Conservation (phyloP, 2,113 vertebrate genomes). For the Coracopsis vasa region DNA sequence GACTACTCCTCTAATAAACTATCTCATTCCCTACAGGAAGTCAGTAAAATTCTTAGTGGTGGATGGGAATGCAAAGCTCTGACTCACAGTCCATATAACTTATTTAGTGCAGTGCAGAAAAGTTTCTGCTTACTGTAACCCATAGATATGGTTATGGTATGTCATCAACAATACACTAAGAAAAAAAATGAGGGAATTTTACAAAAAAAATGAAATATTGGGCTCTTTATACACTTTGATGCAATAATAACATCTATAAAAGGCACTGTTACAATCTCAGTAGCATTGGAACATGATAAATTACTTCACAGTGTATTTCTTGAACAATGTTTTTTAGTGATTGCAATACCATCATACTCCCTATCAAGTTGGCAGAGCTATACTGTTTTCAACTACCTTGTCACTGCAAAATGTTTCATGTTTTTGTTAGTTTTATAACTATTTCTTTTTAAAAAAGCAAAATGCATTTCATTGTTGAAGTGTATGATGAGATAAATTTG, state of each 20-base stretch:
- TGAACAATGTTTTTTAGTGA: neutral
- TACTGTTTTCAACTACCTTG: neutral
- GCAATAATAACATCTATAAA: neutral
- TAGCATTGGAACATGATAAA: neutral
- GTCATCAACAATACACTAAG: neutral
- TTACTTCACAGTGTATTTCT: neutral
- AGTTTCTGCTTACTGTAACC: neutral
- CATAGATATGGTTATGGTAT: neutral
- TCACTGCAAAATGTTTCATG: neutral
- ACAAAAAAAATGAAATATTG: neutral
- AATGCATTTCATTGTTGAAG: neutral
- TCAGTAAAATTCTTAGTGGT: neutral
- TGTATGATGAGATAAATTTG: neutral
- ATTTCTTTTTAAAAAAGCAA: neutral
- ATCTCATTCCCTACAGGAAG: neutral
- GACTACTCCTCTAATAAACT: neutral
- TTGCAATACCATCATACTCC: neutral
- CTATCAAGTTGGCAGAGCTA: neutral
- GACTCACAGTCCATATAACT: neutral
- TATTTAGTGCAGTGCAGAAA: neutral
- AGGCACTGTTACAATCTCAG: neutral
- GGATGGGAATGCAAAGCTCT: rapidly evolving
- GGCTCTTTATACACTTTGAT: neutral
- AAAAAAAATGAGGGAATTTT: neutral
- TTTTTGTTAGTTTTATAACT: neutral